Evolutionary conservation across 23 tunicate species (phyloP), one percentile per base, ranked within the genome.

Genomic region (Pegea sp.): DNA sequence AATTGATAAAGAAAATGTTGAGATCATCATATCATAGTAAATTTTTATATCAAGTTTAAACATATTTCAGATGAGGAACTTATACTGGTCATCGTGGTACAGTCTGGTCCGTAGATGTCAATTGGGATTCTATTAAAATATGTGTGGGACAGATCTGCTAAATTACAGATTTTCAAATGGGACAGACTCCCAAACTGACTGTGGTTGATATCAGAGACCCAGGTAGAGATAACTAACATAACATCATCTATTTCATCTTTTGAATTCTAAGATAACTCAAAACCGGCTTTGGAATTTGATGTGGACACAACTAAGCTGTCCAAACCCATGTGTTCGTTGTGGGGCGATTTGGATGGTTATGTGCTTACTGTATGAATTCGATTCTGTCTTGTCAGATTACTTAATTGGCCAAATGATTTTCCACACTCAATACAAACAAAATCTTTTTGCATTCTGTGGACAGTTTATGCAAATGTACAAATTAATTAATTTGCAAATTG

Each of bases 251-350:
- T 58, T 33, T 38, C 46, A 11, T 38, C 13, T 38, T 38, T 11
- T n/a, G n/a, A n/a, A n/a, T n/a, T n/a, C n/a, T n/a, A n/a, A n/a
- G n/a, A n/a, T n/a, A n/a, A n/a, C n/a, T n/a, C n/a, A n/a, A 62
- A 63, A 57, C 84, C 95, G 1, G 66, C 76, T 7, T 44, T 84
- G 19, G 62, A 81, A 28, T 74, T 84, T 48, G 56, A 33, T 1
- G 63, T 84, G 20, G 84, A 74, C 59, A 74, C 84, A 23, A 64
- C 67, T 24, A 55, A 57, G 0, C 46, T 84, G 67, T 68, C 95
- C 6, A 84, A 84, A 64, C 95, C 95, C 3, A 84, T 84, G 95
- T 84, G 95, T 68, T 73, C 91, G 16, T 61, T 89, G 26, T 89
- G 98, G 98, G 91, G 98, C 4, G 64, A 72, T 20, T 44, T 76